A percentile compares a stretch with the other conserved stretches of the same genome.
Conservation (phyloP, 2,888 invertebrate genomes). For the Thumatha senex region DNA sequence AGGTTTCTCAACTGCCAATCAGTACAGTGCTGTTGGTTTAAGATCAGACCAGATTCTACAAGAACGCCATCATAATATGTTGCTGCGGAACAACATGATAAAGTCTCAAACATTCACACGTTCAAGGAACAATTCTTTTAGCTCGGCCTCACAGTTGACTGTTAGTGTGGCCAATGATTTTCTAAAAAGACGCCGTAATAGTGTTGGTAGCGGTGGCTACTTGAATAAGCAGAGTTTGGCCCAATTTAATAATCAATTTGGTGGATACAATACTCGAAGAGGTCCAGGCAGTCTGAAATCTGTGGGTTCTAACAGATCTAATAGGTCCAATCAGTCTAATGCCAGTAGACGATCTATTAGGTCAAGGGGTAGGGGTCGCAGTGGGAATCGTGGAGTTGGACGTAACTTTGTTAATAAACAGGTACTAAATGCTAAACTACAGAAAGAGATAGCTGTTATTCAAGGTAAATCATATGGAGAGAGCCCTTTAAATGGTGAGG, state of each 20-base stretch:
- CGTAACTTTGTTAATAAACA: slow-evolving; percentile 70
- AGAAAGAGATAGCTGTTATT: slow-evolving; percentile 74
- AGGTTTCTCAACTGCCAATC: slow-evolving; percentile 63
- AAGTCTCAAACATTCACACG: slow-evolving; percentile 75
- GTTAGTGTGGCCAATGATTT: slow-evolving; percentile 78
- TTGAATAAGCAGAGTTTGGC: slow-evolving; percentile 68
- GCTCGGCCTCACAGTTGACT: slow-evolving; percentile 65
- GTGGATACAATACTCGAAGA: slow-evolving; percentile 58
- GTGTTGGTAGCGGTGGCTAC: slow-evolving; percentile 67
- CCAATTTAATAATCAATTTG: slow-evolving; percentile 66
- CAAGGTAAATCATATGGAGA: slow-evolving; percentile 64
- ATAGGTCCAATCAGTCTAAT: slow-evolving; percentile 49
- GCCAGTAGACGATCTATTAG: slow-evolving; percentile 55
- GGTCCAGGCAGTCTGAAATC: slow-evolving; percentile 75
- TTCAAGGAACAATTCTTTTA: slow-evolving; percentile 71
- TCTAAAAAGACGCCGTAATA: slow-evolving; percentile 67
- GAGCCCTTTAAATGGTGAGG: slow-evolving; percentile 28
- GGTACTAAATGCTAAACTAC: slow-evolving; percentile 67
- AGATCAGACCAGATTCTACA: slow-evolving; percentile 76
- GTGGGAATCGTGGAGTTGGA: slow-evolving; percentile 60
- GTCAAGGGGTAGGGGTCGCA: slow-evolving; percentile 63
- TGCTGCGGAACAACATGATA: slow-evolving; percentile 60
- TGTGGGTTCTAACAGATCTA: slow-evolving; percentile 67
- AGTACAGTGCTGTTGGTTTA: slow-evolving; percentile 69
- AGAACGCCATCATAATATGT: slow-evolving; percentile 59